Evolutionary conservation across 1,140 invertebrate genomes (phyloP).

Genomic region (Oryzaephilus surinamensis): DNA sequence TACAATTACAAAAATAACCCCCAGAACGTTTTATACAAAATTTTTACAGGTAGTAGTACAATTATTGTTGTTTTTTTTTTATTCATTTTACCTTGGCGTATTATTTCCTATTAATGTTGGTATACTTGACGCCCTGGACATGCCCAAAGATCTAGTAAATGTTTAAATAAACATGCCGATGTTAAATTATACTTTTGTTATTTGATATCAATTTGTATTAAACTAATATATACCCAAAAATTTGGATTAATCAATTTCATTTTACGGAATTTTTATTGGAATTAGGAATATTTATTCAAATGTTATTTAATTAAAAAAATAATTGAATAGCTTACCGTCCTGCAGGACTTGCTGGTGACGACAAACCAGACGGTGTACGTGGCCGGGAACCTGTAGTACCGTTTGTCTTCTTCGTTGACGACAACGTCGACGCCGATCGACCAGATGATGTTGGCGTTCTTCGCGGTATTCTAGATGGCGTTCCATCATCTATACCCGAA

Average conservation of each 20-base stretch:
- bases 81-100: constrained; percentile 65
- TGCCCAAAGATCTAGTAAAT: constrained; percentile 41
- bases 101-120: constrained; percentile 66
- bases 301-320: not conserved
- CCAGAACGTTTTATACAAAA: no score
- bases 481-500: constrained; percentile 48
- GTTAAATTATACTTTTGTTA: constrained; percentile 15
- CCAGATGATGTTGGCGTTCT: constrained; percentile 44
- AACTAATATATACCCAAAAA: not conserved
- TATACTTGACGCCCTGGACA: constrained; percentile 80
- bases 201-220: not conserved
- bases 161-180: constrained; percentile 33
- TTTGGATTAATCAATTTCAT: not conserved
- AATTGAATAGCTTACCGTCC: constrained; percentile 55
- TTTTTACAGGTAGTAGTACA: no score
- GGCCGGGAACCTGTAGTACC: constrained; percentile 45
- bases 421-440: constrained; percentile 44
- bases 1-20: not conserved
- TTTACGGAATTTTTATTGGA: not conserved
- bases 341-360: constrained; percentile 52
- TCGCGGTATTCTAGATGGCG: constrained; percentile 62
- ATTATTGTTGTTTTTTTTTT: no score
- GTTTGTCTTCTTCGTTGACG: constrained; percentile 37
- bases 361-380: constrained; percentile 60
- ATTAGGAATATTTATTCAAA: not conserved